Percentiles rank a stretch among this genome's conserved stretches.
Conservation (phyloP, 2,113 vertebrate species). For the Microcebus tavaratra region DNA sequence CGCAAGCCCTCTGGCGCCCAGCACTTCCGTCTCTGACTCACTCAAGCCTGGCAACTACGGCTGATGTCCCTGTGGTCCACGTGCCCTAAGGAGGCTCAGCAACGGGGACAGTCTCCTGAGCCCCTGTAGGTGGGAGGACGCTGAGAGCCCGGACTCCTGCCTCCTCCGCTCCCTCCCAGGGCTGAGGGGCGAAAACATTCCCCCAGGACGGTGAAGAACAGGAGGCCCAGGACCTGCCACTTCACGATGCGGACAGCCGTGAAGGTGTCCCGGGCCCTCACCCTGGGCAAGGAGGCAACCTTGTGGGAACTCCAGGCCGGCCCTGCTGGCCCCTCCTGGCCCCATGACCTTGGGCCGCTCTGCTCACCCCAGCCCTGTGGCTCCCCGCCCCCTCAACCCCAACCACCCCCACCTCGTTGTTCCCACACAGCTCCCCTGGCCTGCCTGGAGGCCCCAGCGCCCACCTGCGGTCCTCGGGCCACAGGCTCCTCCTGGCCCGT, state of each 20-base stretch:
- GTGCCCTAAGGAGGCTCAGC: not conserved
- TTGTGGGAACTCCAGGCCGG: too few species aligned
- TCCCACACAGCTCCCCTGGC: not conserved
- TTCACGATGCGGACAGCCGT: not conserved
- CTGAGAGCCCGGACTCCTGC: too few species aligned
- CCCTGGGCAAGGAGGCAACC: too few species aligned
- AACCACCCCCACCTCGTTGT: rapidly evolving
- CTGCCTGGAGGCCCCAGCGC: not conserved
- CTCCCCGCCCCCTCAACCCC: not conserved
- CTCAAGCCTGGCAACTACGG: rapidly evolving
- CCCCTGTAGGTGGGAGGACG: not conserved
- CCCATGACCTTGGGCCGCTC: not conserved
- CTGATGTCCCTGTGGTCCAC: not conserved
- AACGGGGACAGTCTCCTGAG: not conserved
- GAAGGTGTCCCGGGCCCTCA: not conserved
- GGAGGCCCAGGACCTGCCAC: too few species aligned
- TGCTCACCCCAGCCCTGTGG: not conserved
- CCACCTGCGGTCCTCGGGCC: too few species aligned
- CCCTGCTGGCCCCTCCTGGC: not conserved
- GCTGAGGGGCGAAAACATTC: not conserved
- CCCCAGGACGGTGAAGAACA: not conserved
- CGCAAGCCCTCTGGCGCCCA: rapidly evolving
- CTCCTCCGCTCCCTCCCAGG: not conserved
- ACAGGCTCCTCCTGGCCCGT: too few species aligned
- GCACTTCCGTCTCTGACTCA: not conserved